These are phyloP conservation scores for Heteronetta atricapilla DNA, from an alignment of 2,113 vertebrate species.

Conservation along the genomic window DNA sequence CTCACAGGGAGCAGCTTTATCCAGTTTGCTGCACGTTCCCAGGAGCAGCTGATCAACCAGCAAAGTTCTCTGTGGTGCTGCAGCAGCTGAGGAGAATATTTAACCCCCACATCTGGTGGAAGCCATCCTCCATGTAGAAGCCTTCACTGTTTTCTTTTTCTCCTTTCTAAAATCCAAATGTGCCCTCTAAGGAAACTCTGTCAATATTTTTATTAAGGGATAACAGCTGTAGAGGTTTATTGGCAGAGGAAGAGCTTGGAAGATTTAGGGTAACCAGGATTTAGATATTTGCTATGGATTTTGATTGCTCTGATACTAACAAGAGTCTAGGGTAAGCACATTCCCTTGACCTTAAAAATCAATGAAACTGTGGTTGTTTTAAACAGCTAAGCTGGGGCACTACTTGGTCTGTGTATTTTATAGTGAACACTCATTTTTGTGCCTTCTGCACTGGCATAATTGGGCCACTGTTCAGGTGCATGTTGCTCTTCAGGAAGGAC, in stretches of 20 bases:
- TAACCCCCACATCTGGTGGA: neutral
- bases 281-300: neutral
- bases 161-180: neutral
- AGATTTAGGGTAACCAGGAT: rapidly evolving
- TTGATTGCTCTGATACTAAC: neutral
- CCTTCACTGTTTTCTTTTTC: neutral
- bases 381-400: neutral
- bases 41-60: rapidly evolving
- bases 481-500: conserved; percentile 63
- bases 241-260: neutral
- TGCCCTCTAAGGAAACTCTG: neutral
- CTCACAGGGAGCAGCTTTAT: neutral
- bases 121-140: neutral
- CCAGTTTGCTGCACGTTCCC: neutral
- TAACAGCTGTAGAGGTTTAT: neutral
- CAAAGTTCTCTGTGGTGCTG: neutral
- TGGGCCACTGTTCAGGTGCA: conserved; percentile 38
- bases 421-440: neutral
- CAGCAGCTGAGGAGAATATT: neutral
- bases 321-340: neutral
- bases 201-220: neutral
- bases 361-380: neutral
- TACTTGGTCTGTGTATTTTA: neutral
- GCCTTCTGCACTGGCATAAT: conserved; percentile 30
- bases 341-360: neutral